Percentiles rank a stretch among this genome's conserved stretches.
phyloP scores from a whole-genome alignment of 1,140 invertebrate genomes.

The Tetragonula clypearis region DNA sequence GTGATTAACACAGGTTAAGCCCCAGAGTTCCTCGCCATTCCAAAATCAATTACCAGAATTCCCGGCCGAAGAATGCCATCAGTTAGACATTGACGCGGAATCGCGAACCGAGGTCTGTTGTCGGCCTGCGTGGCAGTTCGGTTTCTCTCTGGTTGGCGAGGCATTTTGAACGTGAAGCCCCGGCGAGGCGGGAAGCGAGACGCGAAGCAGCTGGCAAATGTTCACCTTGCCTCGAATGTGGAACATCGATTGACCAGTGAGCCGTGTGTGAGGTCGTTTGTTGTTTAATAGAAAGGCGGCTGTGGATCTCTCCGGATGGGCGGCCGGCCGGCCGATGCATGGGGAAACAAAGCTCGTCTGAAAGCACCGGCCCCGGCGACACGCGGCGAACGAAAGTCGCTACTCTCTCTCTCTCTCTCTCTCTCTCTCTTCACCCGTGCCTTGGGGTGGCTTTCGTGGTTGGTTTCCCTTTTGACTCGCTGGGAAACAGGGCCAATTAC shows the following conservation, averaged over 20 bases:
- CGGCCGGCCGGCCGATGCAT: neutral
- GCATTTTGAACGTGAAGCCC: slow-evolving; percentile 1
- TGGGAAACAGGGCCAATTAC: slow-evolving; percentile 9
- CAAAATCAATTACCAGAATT: too few species aligned
- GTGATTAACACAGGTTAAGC: too few species aligned
- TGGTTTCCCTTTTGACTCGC: slow-evolving; percentile 9
- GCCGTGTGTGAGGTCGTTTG: slow-evolving; percentile 56
- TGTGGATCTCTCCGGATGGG: slow-evolving; percentile 1
- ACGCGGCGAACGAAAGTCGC: slow-evolving; percentile 24
- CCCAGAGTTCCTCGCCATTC: too few species aligned
- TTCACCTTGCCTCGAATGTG: slow-evolving; percentile 53
- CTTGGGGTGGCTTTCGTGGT: slow-evolving; percentile 2
- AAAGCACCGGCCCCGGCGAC: slow-evolving; percentile 11
- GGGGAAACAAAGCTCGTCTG: slow-evolving; percentile 41
- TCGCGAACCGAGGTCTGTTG: neutral
- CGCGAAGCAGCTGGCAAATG: slow-evolving; percentile 22
- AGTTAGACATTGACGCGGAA: neutral
- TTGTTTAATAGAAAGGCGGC: slow-evolving; percentile 51
- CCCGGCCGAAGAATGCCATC: neutral
- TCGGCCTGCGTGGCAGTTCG: neutral
- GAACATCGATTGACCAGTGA: slow-evolving; percentile 61
- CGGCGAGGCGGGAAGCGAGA: slow-evolving; percentile 3
- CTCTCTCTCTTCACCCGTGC: neutral
- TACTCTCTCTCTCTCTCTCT: neutral
- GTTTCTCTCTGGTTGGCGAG: neutral